phyloP scores from a whole-genome alignment of 2,797 vertebrate genomes.

The Poecilia wingei region DNA sequence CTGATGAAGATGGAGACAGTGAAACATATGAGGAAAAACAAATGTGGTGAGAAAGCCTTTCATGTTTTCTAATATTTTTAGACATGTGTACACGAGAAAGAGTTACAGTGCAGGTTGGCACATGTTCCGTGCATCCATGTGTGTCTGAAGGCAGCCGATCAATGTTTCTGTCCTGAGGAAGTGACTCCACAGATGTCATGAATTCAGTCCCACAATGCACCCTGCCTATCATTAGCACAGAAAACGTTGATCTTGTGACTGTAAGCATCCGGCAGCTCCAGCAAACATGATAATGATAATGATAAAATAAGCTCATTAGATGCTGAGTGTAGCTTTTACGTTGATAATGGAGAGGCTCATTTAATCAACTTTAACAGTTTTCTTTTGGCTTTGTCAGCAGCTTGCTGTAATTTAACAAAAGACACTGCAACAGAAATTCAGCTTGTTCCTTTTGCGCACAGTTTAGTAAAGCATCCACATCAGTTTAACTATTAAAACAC shows the following conservation, averaged over 20 bases:
- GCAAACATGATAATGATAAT: constrained; percentile 29
- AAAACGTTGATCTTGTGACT: constrained; percentile 62
- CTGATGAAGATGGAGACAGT: constrained; percentile 6
- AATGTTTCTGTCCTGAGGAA: constrained; percentile 54
- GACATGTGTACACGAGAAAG: constrained; percentile 2
- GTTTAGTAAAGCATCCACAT: too few relatives aligned
- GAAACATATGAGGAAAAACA: constrained; percentile 10
- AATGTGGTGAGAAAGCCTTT: constrained; percentile 3
- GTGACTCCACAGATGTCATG: constrained; percentile 54
- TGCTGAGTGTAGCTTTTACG: constrained; percentile 5
- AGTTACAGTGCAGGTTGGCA: constrained; percentile 21
- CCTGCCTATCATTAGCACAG: constrained; percentile 61
- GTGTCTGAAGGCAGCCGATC: constrained; percentile 47
- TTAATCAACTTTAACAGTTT: constrained; percentile 22
- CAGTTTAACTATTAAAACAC: not conserved
- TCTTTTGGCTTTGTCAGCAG: not conserved
- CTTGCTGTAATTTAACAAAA: constrained; percentile 1
- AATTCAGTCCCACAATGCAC: constrained; percentile 63
- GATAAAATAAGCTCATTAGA: constrained; percentile 13
- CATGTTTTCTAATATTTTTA: not conserved
- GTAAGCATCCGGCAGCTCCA: constrained; percentile 21
- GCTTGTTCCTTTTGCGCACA: constrained; percentile 17
- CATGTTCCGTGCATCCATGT: constrained; percentile 5
- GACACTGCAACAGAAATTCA: constrained; percentile 7
- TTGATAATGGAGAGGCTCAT: constrained; percentile 6